These are phyloP conservation scores for Seira ritae DNA, from an alignment of 2,888 invertebrate species.

Conservation along the genomic window DNA sequence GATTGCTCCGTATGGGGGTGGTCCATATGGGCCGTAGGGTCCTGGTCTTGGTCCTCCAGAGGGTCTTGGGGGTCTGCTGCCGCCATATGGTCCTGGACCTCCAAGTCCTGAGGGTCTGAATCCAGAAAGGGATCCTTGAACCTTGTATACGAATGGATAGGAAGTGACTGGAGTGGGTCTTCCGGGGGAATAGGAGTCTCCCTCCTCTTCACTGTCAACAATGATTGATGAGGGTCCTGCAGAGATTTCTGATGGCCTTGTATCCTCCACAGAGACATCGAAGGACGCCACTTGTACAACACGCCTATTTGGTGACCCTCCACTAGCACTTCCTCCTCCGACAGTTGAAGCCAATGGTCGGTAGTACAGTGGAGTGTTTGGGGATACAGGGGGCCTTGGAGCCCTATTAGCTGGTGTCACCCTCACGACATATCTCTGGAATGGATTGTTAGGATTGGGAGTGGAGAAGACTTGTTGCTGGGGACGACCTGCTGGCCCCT, in stretches of 20 bases:
- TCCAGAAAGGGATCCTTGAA: conserved; percentile 30
- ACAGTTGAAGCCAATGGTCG: conserved; percentile 2
- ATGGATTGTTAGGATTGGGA: conserved; percentile 30
- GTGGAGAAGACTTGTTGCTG: conserved; percentile 19
- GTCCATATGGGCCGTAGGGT: conserved; percentile 19
- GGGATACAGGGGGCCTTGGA: background rate
- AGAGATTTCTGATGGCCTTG: conserved; percentile 30
- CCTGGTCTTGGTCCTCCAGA: conserved; percentile 25
- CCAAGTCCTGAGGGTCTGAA: background rate
- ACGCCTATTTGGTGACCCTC: conserved; percentile 28
- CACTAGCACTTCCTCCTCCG: background rate
- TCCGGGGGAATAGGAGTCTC: conserved; percentile 8
- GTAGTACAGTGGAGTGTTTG: conserved; percentile 32
- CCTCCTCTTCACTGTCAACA: conserved; percentile 47
- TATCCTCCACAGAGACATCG: conserved; percentile 56
- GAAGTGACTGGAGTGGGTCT: conserved; percentile 13
- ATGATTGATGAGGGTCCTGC: background rate
- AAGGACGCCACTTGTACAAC: conserved; percentile 46
- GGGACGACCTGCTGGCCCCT: background rate
- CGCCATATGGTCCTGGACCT: background rate
- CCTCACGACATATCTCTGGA: conserved; percentile 47
- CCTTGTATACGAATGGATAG: conserved; percentile 54
- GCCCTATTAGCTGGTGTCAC: conserved; percentile 34
- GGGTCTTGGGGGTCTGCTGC: background rate
- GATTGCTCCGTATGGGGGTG: background rate